Conservation (phyloP, 2,888 invertebrate genomes). For the Leptopilina myrica region DNA sequence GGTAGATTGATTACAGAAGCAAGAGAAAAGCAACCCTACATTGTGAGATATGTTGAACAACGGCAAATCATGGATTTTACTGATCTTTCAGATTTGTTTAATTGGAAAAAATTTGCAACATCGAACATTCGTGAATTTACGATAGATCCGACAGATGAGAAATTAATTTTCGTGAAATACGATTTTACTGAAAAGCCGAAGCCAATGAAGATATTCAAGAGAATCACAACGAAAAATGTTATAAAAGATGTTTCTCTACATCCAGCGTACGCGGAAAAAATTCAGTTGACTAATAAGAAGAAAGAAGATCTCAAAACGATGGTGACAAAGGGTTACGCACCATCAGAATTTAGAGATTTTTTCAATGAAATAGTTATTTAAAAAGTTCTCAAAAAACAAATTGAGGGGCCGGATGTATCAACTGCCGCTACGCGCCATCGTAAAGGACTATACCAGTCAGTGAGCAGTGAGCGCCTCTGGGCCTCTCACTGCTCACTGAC, state of each 20-base stretch:
- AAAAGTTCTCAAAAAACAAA: no score
- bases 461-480: no score
- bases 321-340: background rate
- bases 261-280: background rate
- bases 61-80: conserved; percentile 5
- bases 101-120: background rate
- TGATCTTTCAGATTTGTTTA: conserved; percentile 2
- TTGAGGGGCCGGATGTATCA: no score
- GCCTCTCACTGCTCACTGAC: no score
- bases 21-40: background rate
- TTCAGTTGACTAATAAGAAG: background rate
- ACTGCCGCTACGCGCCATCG: no score
- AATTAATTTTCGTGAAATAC: background rate
- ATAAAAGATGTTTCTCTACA: background rate
- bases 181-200: background rate
- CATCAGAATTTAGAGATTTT: background rate
- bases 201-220: background rate
- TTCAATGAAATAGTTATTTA: background rate
- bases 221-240: background rate
- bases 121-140: background rate
- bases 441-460: no score
- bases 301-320: background rate
- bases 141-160: background rate
- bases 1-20: background rate
- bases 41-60: background rate